phyloP scores from a whole-genome alignment of 2,113 vertebrate species.

The Oryzias javanicus region DNA sequence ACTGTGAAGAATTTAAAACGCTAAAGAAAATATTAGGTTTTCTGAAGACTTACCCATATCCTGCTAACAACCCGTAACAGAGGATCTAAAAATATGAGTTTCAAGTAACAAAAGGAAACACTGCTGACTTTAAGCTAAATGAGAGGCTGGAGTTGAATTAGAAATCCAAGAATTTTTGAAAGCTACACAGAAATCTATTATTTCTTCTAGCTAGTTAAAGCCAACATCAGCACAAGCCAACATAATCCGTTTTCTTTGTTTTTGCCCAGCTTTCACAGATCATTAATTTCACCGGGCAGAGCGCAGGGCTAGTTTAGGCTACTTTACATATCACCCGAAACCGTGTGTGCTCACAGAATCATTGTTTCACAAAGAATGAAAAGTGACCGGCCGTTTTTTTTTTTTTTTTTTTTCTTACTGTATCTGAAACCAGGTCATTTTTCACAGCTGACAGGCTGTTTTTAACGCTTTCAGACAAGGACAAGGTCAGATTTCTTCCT shows the following conservation, averaged over 20 bases:
- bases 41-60: too few relatives aligned
- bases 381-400: conserved; percentile 22
- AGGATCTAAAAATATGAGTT: too few relatives aligned
- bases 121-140: conserved; percentile 6
- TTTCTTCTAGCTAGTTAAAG: conserved; percentile 25
- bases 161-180: conserved; percentile 24
- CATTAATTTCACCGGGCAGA: conserved; percentile 55
- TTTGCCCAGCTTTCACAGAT: conserved; percentile 46
- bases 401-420: conserved; percentile 34
- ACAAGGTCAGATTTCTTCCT: conserved; percentile 36
- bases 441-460: conserved; percentile 48
- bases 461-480: conserved; percentile 42
- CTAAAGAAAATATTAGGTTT: too few relatives aligned
- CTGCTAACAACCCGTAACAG: too few relatives aligned
- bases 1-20: too few relatives aligned
- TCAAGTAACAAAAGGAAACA: neutral
- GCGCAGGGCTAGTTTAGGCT: conserved; percentile 34
- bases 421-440: conserved; percentile 42
- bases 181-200: conserved; percentile 15
- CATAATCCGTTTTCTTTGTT: conserved; percentile 34
- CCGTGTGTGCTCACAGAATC: conserved; percentile 50
- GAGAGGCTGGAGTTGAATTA: conserved; percentile 12
- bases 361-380: conserved; percentile 47
- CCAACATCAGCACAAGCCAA: conserved; percentile 41
- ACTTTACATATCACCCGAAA: conserved; percentile 54